Base-by-base conservation (phyloP, 1,140 invertebrate species). In the Drosophila persimilis region DNA sequence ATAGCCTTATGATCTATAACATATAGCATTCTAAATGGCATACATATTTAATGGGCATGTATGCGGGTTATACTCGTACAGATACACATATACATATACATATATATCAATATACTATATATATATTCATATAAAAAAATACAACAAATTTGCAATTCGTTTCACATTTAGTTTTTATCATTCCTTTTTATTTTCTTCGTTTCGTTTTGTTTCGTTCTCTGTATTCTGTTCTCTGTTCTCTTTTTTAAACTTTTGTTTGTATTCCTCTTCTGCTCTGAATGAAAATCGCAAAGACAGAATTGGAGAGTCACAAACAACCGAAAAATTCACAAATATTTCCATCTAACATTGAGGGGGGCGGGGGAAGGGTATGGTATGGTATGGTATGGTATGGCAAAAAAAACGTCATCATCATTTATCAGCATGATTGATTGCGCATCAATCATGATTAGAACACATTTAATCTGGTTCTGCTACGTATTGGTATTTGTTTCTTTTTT, bases 111-210 rank as follows among this genome's bases (percentile, higher is more conserved):
- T 62, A 59, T 51, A 73, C 51, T 20, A 60, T 20, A 54, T 46
- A 77, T 72, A 80, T 66, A 65, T 77, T 53, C 63, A 65, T 86
- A 85, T 84, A 86, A 81, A 85, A 85, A 85, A 85, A 85, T 85
- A 85, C 83, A 85, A 85, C 81, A 85, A 85, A 80, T 85, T 85
- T 85, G 73, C 73, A 80, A 85, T 85, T 86, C 74, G 81, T 85
- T 85, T 81, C 74, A 67, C 65, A 67, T 67, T 69, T 67, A 69
- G 65, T 69, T 69, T 69, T 61, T 85, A 52, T 74, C 39, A 26
- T 48, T 63, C 39, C 60, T 60, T 51, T 46, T 46, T n/a, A 13
- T 31, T 20, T 6, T 29, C 39, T 35, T 20, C 22, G 20, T 48
- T 63, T 41, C 46, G 8, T 63, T 48, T 29, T 6, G 8, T 41